These are phyloP conservation scores for Paramormyrops kingsleyae DNA, from an alignment of 2,113 vertebrate genomes.

Conservation along the genomic window DNA sequence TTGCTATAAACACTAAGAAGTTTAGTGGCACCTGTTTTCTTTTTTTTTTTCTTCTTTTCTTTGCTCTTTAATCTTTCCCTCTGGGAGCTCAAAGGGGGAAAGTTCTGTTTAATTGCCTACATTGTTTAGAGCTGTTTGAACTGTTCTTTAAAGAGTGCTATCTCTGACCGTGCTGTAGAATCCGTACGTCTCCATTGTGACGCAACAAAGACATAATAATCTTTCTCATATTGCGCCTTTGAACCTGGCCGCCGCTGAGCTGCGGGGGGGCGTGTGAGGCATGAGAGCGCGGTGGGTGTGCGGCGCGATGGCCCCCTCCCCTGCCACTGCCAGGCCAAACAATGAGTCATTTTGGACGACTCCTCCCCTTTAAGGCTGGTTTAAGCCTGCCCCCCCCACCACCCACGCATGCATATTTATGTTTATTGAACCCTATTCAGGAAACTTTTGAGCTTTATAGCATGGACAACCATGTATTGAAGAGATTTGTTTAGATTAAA, in stretches of 20 bases:
- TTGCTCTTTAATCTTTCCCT: background rate
- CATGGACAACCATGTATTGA: background rate
- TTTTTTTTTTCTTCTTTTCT: background rate
- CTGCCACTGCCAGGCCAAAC: background rate
- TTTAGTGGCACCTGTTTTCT: background rate
- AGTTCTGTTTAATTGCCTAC: slow-evolving; percentile 1
- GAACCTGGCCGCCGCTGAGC: background rate
- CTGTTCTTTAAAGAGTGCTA: background rate
- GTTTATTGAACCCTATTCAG: background rate
- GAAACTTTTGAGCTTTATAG: background rate
- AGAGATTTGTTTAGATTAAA: slow-evolving; percentile 4
- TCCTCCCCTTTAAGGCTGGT: background rate
- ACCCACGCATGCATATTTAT: background rate
- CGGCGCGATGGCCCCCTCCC: background rate
- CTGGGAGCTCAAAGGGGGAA: background rate
- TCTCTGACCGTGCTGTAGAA: background rate
- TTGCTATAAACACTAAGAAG: background rate
- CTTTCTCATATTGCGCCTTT: background rate
- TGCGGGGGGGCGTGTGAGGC: background rate
- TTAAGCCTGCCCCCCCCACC: background rate
- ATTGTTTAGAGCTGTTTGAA: background rate
- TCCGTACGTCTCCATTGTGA: background rate
- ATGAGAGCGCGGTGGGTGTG: background rate
- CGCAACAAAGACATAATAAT: slow-evolving; percentile 7
- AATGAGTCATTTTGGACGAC: background rate